A percentile compares a stretch with the other conserved stretches of the same genome.
Conservation (phyloP, 2,888 invertebrate genomes). For the Ernsta delagoae region DNA sequence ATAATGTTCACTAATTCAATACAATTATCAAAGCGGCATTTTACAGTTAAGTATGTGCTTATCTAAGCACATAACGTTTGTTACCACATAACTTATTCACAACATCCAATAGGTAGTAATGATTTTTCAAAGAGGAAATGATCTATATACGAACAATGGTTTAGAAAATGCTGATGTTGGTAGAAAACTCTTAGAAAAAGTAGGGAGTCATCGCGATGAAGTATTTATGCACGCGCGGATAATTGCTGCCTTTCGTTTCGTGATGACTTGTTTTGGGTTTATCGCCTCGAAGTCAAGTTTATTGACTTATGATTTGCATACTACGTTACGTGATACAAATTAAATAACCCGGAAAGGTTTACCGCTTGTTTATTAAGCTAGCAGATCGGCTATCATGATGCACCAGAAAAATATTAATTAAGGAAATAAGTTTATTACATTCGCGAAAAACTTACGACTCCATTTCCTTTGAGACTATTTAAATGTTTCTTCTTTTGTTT, state of each 20-base stretch:
- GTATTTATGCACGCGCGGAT: constrained; percentile 48
- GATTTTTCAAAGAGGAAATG: constrained; percentile 52
- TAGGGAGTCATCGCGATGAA: constrained; percentile 50
- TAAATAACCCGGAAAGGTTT: constrained; percentile 30
- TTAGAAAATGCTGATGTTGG: constrained; percentile 49
- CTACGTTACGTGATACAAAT: constrained; percentile 17
- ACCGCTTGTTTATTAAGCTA: constrained; percentile 24
- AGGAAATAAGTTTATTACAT: too few species aligned
- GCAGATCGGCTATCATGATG: background rate
- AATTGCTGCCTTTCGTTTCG: constrained; percentile 57
- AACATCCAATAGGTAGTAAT: constrained; percentile 8
- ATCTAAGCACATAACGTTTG: too few species aligned
- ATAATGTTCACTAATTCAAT: constrained; percentile 1
- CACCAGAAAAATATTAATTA: constrained; percentile 1
- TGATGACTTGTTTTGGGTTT: constrained; percentile 54
- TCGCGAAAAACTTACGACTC: too few species aligned
- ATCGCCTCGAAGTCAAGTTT: constrained; percentile 49
- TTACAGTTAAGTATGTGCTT: too few species aligned
- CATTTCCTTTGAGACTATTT: too few species aligned
- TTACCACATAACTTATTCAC: too few species aligned
- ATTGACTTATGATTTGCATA: constrained; percentile 41
- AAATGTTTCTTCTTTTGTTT: too few species aligned
- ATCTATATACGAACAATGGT: constrained; percentile 47
- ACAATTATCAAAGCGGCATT: too few species aligned
- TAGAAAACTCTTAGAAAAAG: constrained; percentile 66